A percentile compares a stretch with the other conserved stretches of the same genome.
Conservation (phyloP, 1,140 invertebrate genomes). For the Anoplophora glabripennis region DNA sequence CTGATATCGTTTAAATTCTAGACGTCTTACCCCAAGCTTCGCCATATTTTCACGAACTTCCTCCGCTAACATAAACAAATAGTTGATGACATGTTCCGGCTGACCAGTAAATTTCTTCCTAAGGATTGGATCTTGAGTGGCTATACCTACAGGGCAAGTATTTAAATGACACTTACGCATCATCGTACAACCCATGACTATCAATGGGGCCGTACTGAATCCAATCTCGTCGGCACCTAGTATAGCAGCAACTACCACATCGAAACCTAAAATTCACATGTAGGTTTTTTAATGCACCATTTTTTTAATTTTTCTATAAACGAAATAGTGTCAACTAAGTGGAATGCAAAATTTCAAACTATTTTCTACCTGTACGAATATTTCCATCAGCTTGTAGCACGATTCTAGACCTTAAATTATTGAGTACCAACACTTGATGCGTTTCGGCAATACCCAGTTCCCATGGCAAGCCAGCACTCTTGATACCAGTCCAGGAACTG, state of each 20-base stretch:
- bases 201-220: slow-evolving; percentile 97
- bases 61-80: slow-evolving; percentile 95
- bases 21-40: slow-evolving; percentile 72
- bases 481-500: slow-evolving; percentile 95
- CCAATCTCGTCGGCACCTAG: slow-evolving; percentile 98
- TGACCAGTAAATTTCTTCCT: slow-evolving; percentile 96
- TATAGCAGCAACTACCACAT: slow-evolving; percentile 94
- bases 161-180: slow-evolving; percentile 99
- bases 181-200: slow-evolving; percentile 98
- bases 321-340: neutral
- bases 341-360: neutral
- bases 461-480: slow-evolving; percentile 95
- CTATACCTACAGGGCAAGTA: slow-evolving; percentile 98
- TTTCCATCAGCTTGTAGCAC: slow-evolving; percentile 95
- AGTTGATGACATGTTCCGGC: slow-evolving; percentile 97
- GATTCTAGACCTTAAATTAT: slow-evolving; percentile 91
- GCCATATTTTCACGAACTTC: slow-evolving; percentile 92
- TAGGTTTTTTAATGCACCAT: slow-evolving; percentile 16
- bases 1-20: neutral
- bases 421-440: slow-evolving; percentile 93
- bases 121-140: slow-evolving; percentile 94
- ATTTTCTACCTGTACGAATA: slow-evolving; percentile 69
- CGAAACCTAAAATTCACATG: slow-evolving; percentile 64
- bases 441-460: slow-evolving; percentile 97
- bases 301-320: too few relatives aligned